Percentiles rank a stretch among this genome's conserved stretches.
Evolutionary conservation across 2,113 vertebrate species (phyloP).

Genomic region (Phaethornis superciliosus): DNA sequence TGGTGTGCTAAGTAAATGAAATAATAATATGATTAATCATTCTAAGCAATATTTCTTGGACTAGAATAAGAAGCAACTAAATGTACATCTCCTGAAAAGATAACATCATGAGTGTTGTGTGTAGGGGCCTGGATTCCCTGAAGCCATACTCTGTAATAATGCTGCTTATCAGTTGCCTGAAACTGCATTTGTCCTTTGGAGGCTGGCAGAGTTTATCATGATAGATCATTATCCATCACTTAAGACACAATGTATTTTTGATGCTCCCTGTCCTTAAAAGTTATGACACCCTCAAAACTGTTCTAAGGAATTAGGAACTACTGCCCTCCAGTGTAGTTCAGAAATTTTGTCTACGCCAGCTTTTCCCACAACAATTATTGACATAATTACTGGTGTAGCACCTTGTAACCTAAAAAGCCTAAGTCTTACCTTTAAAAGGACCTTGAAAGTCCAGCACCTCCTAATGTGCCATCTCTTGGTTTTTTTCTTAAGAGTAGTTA

Average conservation of each 20-base stretch:
- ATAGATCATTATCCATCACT: background rate
- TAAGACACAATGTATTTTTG: background rate
- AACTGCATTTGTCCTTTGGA: background rate
- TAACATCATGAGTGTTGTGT: background rate
- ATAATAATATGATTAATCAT: background rate
- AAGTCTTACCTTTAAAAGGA: background rate
- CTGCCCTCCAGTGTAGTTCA: background rate
- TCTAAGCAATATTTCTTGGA: background rate
- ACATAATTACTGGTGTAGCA: background rate
- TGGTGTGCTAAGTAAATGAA: background rate
- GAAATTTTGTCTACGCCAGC: background rate
- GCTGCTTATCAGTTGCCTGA: conserved; percentile 7
- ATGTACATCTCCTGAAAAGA: background rate
- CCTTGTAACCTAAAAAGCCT: background rate
- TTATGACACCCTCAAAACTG: background rate
- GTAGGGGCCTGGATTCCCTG: background rate
- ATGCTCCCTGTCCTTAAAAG: background rate
- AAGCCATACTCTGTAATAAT: background rate
- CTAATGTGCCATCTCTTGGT: background rate
- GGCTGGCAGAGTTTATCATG: too few species aligned
- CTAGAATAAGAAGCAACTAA: background rate
- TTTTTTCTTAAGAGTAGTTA: background rate
- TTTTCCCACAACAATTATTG: background rate
- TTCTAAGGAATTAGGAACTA: background rate
- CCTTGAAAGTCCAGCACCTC: background rate